These are phyloP conservation scores for Athene cunicularia DNA, from an alignment of 2,113 vertebrate genomes.

Conservation along the genomic window DNA sequence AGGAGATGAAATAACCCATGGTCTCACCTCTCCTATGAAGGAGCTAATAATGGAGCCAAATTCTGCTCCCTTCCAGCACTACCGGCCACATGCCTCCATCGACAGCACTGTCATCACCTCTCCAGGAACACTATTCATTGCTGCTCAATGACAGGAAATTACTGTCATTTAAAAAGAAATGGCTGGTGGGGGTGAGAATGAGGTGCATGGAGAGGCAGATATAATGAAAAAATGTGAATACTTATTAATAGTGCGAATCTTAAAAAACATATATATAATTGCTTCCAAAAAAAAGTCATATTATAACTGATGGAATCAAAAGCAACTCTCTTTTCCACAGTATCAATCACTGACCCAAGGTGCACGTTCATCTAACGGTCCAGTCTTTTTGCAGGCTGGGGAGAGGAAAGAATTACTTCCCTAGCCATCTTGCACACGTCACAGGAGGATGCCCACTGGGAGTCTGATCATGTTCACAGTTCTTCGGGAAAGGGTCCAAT, in stretches of 20 bases:
- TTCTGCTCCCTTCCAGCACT: background rate
- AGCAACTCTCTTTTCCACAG: background rate
- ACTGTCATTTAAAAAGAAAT: background rate
- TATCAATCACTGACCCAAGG: background rate
- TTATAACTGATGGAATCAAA: background rate
- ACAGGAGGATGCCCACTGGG: background rate
- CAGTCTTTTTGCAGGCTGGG: background rate
- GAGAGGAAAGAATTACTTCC: background rate
- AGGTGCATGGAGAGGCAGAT: background rate
- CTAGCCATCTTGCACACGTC: background rate
- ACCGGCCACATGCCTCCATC: accelerated
- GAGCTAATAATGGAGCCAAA: background rate
- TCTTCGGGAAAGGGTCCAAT: background rate
- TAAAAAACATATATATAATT: background rate
- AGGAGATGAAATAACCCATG: background rate
- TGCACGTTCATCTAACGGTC: background rate
- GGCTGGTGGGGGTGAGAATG: background rate
- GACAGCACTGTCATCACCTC: background rate
- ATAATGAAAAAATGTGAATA: background rate
- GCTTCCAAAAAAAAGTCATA: background rate
- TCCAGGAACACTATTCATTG: background rate
- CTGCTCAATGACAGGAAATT: background rate
- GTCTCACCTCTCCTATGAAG: background rate
- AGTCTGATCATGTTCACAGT: background rate
- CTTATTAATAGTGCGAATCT: background rate